Base-by-base conservation (phyloP, 2,113 vertebrate species). In the Herpetotheres cachinnans region DNA sequence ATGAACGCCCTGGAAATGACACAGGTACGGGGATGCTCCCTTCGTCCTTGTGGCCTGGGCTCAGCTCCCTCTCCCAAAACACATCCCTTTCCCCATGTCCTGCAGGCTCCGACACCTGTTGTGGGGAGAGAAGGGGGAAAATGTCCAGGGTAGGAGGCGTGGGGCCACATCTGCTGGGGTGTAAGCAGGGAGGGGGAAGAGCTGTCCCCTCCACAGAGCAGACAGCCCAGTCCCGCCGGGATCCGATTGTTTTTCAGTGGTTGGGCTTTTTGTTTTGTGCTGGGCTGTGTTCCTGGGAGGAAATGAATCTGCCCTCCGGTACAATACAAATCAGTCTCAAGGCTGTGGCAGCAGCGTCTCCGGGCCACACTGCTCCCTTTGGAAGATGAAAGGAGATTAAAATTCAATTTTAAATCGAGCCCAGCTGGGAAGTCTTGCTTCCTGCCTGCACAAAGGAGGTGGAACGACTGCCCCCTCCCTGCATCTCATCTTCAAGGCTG, bases 1-100 rank as follows among this genome's bases (percentile, higher is more conserved):
- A 99, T 99, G 99, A 99, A 99, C 2, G 99, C 99, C 7, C 97
- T 99, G 96, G 99, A 99, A 92, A 98, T 99, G 97, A 98, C 99
- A 12, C 99, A 99, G 99, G 99, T 99, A 97, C 0, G 1, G 61
- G 42, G 50, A 63, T 1, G 0, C 20, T 54, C 36, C 86, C 56
- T 85, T 46, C 3, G 2, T 88, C 55, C 36, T 50, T 16, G 0
- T 36, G 40, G 46, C 27, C 61, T 72, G 62, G 27, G 27, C 76
- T 95, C 49, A 46, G 65, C 17, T 38, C 38, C 18, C 34, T 65
- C 15, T 1, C 40, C 54, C 58, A 40, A 54, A 79, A 16, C 19
- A 1, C 21, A 13, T 49, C 62, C 56, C 7, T 58, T 25, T 69
- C 42, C 61, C 12, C 1, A 1, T 12, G 26, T 84, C 44, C 52